Percentiles rank a stretch among this genome's conserved stretches.
Conservation (phyloP, 2,888 invertebrate genomes). For the Corythucha ciliata region DNA sequence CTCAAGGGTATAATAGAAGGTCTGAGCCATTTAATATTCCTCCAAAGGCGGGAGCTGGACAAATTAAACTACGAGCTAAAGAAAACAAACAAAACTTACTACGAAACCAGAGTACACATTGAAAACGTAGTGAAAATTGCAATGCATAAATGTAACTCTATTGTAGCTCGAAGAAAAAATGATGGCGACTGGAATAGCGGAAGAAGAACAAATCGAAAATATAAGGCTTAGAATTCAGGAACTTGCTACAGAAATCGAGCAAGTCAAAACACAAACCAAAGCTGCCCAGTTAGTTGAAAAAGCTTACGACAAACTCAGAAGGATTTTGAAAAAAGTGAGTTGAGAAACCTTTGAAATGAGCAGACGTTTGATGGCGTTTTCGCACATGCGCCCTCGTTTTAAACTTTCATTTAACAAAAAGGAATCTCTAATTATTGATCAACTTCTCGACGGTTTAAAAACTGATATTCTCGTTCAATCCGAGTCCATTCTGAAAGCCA, state of each 20-base stretch:
- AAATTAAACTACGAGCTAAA: constrained; percentile 17
- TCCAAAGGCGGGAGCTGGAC: constrained; percentile 21
- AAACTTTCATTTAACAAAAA: constrained; percentile 36
- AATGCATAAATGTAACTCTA: constrained; percentile 12
- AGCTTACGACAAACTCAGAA: constrained; percentile 25
- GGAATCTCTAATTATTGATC: constrained; percentile 57
- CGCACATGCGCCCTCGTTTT: background rate
- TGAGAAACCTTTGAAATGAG: background rate
- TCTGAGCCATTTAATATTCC: constrained; percentile 17
- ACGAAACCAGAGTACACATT: constrained; percentile 45
- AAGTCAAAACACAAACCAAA: constrained; percentile 21
- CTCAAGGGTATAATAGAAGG: constrained; percentile 18
- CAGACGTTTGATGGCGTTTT: background rate
- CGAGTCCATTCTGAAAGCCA: constrained; percentile 53
- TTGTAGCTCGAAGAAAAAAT: constrained; percentile 22
- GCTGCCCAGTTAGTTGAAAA: constrained; percentile 25
- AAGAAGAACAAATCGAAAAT: constrained; percentile 19
- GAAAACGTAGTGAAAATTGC: constrained; percentile 41
- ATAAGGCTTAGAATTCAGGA: constrained; percentile 17
- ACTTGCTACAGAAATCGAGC: constrained; percentile 23
- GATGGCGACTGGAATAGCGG: constrained; percentile 1
- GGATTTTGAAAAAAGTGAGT: constrained; percentile 28
- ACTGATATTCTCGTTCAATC: constrained; percentile 52
- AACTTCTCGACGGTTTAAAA: constrained; percentile 50
- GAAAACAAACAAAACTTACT: constrained; percentile 44